Base-by-base conservation (phyloP, 1,140 invertebrate genomes). In the Drosophila ohnishii region DNA sequence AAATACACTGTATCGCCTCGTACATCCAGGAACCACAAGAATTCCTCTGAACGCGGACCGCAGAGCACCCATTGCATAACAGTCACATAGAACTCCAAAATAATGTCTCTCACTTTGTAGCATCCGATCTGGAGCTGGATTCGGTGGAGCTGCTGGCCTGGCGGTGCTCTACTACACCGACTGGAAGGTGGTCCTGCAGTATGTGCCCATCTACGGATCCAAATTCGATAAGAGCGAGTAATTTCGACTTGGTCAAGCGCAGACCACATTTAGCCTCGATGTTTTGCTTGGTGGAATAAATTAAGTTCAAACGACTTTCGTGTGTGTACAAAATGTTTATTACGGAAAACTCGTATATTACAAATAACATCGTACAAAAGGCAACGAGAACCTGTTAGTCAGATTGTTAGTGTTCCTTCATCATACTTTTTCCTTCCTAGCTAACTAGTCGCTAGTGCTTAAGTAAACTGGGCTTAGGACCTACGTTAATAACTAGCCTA, bases 161-260 rank as follows among this genome's bases (percentile, higher is more conserved):
- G 92, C 88, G 0, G 37, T 95, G 5, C 90, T 95, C 10, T 97
- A 96, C 90, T 93, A 95, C 53, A 96, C 95, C 0, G 96, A 97
- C 79, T 97, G 96, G 96, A 95, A 95, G 92, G 78, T 94, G 13
- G 91, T 96, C 64, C 92, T 95, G 40, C 92, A 95, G 78, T 94
- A 95, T 83, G 90, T 97, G 45, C 96, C 96, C 22, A 95, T 94
- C 89, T 96, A 96, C 90, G 93, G 93, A 75, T 93, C 93, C 58
- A 96, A 97, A 92, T 97, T 95, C 87, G 90, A 93, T 9, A 92
- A 93, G 72, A 90, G 93, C 75, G 91, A 92, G 83, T 91, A 91
- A 90, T 13, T 28, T 22, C 3, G n/a, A 3, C 34, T 8, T 55
- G 44, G 40, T 37, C 13, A 5, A 32, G 14, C 3, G 11, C 13